Evolutionary conservation across 2,888 invertebrate genomes (phyloP).

Genomic region (Polyploca ridens): DNA sequence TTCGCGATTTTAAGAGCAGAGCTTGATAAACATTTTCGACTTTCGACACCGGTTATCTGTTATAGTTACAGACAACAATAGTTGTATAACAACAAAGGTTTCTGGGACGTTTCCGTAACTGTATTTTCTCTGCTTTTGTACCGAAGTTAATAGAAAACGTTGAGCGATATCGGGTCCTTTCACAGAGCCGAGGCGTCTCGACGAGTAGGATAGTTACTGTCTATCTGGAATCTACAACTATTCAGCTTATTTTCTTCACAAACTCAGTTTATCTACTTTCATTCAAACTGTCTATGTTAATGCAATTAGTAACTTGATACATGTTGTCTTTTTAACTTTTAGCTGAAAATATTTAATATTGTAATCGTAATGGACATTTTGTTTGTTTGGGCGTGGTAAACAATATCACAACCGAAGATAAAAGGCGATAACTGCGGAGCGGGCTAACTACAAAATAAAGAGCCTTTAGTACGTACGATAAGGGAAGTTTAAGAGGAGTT

Average conservation of each 20-base stretch:
- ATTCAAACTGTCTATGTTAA: not conserved
- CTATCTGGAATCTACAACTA: conserved; percentile 32
- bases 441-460: conserved; percentile 82
- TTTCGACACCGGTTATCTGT: conserved; percentile 57
- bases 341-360: not conserved
- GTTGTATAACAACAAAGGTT: conserved; percentile 69
- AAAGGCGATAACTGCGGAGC: conserved; percentile 73
- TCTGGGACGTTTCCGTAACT: conserved; percentile 71
- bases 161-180: conserved; percentile 62
- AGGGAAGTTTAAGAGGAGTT: conserved; percentile 82
- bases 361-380: not conserved
- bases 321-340: not conserved
- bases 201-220: conserved; percentile 44
- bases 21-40: conserved; percentile 33
- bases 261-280: conserved; percentile 10
- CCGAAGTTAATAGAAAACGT: conserved; percentile 66
- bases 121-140: conserved; percentile 68
- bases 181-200: conserved; percentile 41
- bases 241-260: conserved; percentile 34
- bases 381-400: conserved; percentile 30
- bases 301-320: not conserved
- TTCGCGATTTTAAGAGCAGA: not conserved
- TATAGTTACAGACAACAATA: conserved; percentile 67
- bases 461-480: conserved; percentile 79
- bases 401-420: conserved; percentile 56